Percentiles rank a stretch among this genome's conserved stretches.
Conservation (phyloP, 2,797 vertebrate species). For the Pseudochromis fuscus region DNA sequence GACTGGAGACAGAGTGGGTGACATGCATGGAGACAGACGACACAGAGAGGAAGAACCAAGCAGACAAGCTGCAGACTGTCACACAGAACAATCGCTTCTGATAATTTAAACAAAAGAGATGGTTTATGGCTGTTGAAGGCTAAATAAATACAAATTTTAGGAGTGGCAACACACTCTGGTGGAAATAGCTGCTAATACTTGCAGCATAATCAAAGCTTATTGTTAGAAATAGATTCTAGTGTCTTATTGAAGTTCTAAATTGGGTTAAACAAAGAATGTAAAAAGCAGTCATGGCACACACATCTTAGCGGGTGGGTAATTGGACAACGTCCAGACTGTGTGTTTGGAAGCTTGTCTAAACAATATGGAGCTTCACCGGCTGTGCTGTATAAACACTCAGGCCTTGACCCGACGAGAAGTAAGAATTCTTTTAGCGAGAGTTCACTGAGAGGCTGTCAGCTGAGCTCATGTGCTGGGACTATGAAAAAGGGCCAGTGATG, state of each 20-base stretch:
- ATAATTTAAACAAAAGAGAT: slow-evolving; percentile 24
- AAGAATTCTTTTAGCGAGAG: slow-evolving; percentile 77
- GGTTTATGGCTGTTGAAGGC: not conserved
- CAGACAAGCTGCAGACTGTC: slow-evolving; percentile 26
- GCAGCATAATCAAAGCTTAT: slow-evolving; percentile 23
- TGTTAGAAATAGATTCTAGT: slow-evolving; percentile 23
- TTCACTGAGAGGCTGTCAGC: slow-evolving; percentile 75
- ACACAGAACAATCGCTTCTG: slow-evolving; percentile 28
- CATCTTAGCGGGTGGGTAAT: slow-evolving; percentile 74
- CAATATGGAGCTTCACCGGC: slow-evolving; percentile 81
- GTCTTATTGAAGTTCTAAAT: slow-evolving; percentile 56
- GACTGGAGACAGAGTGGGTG: slow-evolving; percentile 66
- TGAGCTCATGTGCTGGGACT: slow-evolving; percentile 46
- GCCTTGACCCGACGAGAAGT: slow-evolving; percentile 81
- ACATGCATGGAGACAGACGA: slow-evolving; percentile 42
- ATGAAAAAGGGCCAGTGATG: slow-evolving; percentile 51
- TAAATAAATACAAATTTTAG: slow-evolving; percentile 25
- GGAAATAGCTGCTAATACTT: slow-evolving; percentile 24
- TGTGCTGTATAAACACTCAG: slow-evolving; percentile 85
- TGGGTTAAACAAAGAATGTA: slow-evolving; percentile 68
- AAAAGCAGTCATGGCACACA: slow-evolving; percentile 68
- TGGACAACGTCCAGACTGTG: slow-evolving; percentile 78
- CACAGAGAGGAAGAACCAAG: slow-evolving; percentile 33
- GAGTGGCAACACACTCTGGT: not conserved
- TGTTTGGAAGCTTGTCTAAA: slow-evolving; percentile 88